A percentile compares a stretch with the other conserved stretches of the same genome.
These are phyloP conservation scores for Neopipo cinnamomea DNA, from an alignment of 2,113 vertebrate species.

Conservation along the genomic window DNA sequence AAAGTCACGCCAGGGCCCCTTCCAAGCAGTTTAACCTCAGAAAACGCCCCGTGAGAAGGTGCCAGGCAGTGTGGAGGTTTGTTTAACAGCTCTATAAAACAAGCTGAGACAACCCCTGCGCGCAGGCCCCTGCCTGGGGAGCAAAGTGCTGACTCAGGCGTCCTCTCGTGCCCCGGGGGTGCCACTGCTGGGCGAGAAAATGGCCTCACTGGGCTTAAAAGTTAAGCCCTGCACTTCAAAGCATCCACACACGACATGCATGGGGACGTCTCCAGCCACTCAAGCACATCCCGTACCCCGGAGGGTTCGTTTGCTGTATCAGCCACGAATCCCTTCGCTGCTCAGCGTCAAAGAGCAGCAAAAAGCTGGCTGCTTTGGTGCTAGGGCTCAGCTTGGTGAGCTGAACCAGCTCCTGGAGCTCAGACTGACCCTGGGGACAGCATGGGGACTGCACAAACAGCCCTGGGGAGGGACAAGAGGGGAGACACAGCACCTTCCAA, in stretches of 20 bases:
- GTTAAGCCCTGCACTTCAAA: not conserved
- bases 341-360: not conserved
- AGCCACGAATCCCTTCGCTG: not conserved
- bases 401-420: not conserved
- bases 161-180: not conserved
- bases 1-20: not conserved
- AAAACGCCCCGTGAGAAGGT: not conserved
- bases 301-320: not conserved
- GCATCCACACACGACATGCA: not conserved
- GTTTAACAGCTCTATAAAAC: not conserved
- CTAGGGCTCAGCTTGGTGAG: not conserved
- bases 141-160: not conserved
- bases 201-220: not conserved
- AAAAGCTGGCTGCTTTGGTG: not conserved
- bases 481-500: not conserved
- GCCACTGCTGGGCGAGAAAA: not conserved
- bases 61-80: not conserved
- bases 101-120: not conserved
- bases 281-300: not conserved
- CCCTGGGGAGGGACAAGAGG: not conserved
- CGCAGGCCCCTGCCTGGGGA: not conserved
- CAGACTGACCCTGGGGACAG: not conserved
- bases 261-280: not conserved
- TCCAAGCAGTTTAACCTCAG: not conserved
- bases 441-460: not conserved